Conservation (phyloP, 2,797 vertebrate genomes). For the Chaetodon trifasciatus region DNA sequence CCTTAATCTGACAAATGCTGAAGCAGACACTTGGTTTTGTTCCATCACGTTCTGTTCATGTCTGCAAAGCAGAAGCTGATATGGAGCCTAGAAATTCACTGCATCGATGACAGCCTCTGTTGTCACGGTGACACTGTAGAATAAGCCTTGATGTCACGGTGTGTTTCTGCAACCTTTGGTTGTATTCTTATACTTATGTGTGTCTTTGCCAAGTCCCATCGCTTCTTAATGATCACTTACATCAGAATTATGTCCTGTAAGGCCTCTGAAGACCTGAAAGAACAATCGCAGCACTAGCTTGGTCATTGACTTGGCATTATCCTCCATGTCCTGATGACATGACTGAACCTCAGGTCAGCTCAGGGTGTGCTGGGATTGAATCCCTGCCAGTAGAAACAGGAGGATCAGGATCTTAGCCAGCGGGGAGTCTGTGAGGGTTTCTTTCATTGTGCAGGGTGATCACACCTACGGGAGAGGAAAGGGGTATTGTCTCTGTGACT, state of each 20-base stretch:
- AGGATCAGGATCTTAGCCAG: conserved; percentile 35
- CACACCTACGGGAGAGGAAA: conserved; percentile 38
- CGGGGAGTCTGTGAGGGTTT: conserved; percentile 22
- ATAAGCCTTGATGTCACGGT: neutral
- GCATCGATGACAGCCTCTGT: neutral
- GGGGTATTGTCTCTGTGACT: conserved; percentile 46
- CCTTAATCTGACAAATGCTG: conserved; percentile 29
- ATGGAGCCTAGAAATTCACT: neutral
- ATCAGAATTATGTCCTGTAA: conserved; percentile 8
- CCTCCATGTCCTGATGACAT: conserved; percentile 16
- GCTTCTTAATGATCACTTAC: neutral
- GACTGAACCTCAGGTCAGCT: conserved; percentile 36
- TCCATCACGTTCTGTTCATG: neutral
- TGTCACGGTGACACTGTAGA: conserved; percentile 26
- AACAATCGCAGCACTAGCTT: neutral
- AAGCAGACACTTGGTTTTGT: conserved; percentile 17
- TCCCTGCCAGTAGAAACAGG: conserved; percentile 29
- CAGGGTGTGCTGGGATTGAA: conserved; percentile 13
- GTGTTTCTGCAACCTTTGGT: neutral
- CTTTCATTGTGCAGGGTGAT: conserved; percentile 31
- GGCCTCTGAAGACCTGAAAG: conserved; percentile 4
- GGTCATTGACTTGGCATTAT: conserved; percentile 31
- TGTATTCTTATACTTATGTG: neutral
- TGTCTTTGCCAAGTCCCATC: neutral
- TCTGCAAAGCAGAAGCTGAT: conserved; percentile 18